Evolutionary conservation across 2,113 vertebrate species (phyloP), one percentile per base, ranked within the genome.

Genomic region (Genyomyrus donnyi): DNA sequence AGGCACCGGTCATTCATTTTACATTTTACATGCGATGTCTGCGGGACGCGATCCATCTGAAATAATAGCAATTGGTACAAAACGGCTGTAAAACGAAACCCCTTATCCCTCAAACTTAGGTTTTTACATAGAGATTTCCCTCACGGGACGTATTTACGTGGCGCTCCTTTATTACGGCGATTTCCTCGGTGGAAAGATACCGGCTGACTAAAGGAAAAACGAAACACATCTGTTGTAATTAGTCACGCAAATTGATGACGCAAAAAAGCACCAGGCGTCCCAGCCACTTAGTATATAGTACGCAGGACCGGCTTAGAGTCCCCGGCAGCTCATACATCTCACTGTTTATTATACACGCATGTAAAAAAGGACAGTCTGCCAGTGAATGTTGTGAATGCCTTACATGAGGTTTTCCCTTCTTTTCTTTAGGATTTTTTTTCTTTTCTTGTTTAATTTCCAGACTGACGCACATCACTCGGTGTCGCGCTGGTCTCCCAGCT

Each of bases 371-470:
- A 96, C 93, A 94, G 96, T 96, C 96, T 97, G 97, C 95, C 96
- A 96, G 95, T 97, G 96, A 97, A 97, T 97, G 95, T 97, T 96
- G 96, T 95, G 95, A 96, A 97, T 96, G 96, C 97, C 97, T 98
- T 97, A 96, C 93, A 91, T 93, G 92, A 94, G 91, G 92, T 94
- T 94, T 90, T 74, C 52, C 45, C 10, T 93, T 62, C 93, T 93
- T 93, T 80, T 93, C 92, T 66, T 92, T 70, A 91, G 94, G 92
- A 91, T 88, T 87, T 90, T 91, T 86, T 21, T 92, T 93, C 93
- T 90, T 86, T 90, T 85, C 46, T 90, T 84, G 88, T 86, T 88
- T 91, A 27, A 70, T 89, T 88, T 91, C 87, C 89, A 66, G 87
- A 93, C 93, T 93, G 94, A 95, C 93, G 93, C 93, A 92, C 93